Conservation (phyloP, 2,797 vertebrate genomes). For the Halcyon badia region DNA sequence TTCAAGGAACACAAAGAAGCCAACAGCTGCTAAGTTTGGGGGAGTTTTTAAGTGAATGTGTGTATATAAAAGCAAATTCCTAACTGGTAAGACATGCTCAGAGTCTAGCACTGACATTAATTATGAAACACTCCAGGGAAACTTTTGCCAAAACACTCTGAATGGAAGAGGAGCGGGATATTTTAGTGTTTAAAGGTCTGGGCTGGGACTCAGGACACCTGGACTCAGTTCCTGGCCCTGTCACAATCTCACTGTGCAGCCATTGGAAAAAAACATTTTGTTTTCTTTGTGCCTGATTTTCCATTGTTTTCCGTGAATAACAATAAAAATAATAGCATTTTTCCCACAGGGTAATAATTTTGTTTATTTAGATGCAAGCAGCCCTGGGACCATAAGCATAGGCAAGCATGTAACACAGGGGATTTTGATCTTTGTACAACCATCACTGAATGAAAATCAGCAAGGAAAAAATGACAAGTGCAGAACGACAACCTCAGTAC, state of each 20-base stretch:
- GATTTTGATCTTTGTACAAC: background rate
- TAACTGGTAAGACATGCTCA: slow-evolving; percentile 24
- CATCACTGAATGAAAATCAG: background rate
- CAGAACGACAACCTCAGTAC: background rate
- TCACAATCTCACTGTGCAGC: background rate
- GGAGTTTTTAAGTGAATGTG: slow-evolving; percentile 1
- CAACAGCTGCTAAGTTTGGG: slow-evolving; percentile 42
- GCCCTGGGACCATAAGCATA: background rate
- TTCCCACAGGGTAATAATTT: background rate
- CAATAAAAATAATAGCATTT: slow-evolving; percentile 20
- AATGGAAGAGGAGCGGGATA: background rate
- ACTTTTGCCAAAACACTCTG: slow-evolving; percentile 24
- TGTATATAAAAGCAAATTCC: slow-evolving; percentile 65
- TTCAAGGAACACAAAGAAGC: background rate
- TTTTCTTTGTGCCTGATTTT: slow-evolving; percentile 45
- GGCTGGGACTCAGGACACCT: slow-evolving; percentile 58
- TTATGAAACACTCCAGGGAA: slow-evolving; percentile 37
- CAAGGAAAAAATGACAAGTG: slow-evolving; percentile 29
- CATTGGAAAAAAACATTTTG: slow-evolving; percentile 6
- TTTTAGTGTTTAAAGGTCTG: slow-evolving; percentile 48
- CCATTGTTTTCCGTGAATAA: background rate
- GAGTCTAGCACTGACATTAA: slow-evolving; percentile 32
- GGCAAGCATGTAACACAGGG: background rate
- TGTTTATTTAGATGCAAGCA: slow-evolving; percentile 31
- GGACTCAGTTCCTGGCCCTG: slow-evolving; percentile 42